Evolutionary conservation across 2,888 invertebrate genomes (phyloP), one percentile per base, ranked within the genome.

Genomic region (Ichneumoninae sp.): DNA sequence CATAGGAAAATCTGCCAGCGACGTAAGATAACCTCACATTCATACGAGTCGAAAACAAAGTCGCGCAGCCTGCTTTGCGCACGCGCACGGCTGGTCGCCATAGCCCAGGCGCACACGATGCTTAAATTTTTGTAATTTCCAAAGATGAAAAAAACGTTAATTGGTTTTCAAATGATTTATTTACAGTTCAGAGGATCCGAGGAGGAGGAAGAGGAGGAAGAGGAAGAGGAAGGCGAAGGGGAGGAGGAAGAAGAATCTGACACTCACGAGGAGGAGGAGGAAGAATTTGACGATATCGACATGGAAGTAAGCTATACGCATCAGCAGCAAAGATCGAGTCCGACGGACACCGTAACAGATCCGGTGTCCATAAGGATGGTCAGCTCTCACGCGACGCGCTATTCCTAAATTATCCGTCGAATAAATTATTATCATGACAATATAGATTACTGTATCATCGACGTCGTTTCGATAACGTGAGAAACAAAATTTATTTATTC

Each of bases 1-100:
- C 0, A 94, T 96, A 86, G 96, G 96, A 36, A 96, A 96, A 93
- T 95, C 95, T 36, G 94, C 95, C 3, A 95, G 95, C 47, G 95
- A 96, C 91, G 96, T 96, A 90, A 94, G 94, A 83, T 93, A 93
- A 83, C 87, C 87, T 90, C 79, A 89, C 82, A 13, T 62, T 86
- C 86, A 85, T 75, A 66, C 16, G 81, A 13, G 5, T 54, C 57
- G 22, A n/a, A 52, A 26, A 52, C 26, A 40, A 54, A 52, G 1
- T 60, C 70, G 16, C 13, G 13, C 3, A 36, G 50, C 44, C 36
- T 13, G 6, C 26, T 52, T 26, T 10, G 36, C 71, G 52, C 50
- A 13, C 26, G 69, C 16, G 75, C 13, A 19, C 4, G 2, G 13
- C 50, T 1, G 62, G 36, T 75, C 40, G 81, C 33, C 57, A 16